These are phyloP conservation scores for Formica exsecta DNA, from an alignment of 1,140 invertebrate genomes.

Conservation along the genomic window DNA sequence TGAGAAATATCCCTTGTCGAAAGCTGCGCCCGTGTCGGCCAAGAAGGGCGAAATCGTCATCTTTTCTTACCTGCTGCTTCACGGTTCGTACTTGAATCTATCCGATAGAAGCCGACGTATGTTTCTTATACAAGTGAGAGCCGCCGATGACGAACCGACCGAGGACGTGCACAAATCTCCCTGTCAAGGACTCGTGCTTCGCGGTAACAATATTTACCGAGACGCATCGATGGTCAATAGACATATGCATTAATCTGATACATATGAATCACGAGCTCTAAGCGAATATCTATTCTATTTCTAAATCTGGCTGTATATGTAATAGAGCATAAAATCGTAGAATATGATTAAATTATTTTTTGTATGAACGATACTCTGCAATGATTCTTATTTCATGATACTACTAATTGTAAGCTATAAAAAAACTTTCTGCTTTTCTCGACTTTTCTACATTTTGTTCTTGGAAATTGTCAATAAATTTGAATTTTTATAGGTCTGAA, in stretches of 20 bases:
- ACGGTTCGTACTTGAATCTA: conserved; percentile 88
- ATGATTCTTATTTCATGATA: not conserved
- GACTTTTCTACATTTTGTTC: not conserved
- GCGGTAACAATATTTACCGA: conserved; percentile 85
- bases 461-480: conserved; percentile 60
- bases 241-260: conserved; percentile 71
- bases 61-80: conserved; percentile 89
- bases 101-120: conserved; percentile 87
- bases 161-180: conserved; percentile 85
- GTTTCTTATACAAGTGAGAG: conserved; percentile 88
- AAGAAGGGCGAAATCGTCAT: conserved; percentile 88
- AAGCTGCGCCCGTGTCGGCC: conserved; percentile 87
- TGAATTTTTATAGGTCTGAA: conserved; percentile 67
- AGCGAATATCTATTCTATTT: not conserved
- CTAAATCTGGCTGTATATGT: not conserved
- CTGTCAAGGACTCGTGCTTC: conserved; percentile 86
- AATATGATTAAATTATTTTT: not conserved
- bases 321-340: conserved; percentile 6
- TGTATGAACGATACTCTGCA: not conserved
- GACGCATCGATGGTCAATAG: conserved; percentile 83
- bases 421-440: not conserved
- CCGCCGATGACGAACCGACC: conserved; percentile 87
- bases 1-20: conserved; percentile 87
- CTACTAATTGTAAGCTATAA: not conserved
- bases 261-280: not conserved